Percentiles rank a stretch among this genome's conserved stretches.
Conservation (phyloP, 2,113 vertebrate genomes). For the Forbesichthys agassizii region DNA sequence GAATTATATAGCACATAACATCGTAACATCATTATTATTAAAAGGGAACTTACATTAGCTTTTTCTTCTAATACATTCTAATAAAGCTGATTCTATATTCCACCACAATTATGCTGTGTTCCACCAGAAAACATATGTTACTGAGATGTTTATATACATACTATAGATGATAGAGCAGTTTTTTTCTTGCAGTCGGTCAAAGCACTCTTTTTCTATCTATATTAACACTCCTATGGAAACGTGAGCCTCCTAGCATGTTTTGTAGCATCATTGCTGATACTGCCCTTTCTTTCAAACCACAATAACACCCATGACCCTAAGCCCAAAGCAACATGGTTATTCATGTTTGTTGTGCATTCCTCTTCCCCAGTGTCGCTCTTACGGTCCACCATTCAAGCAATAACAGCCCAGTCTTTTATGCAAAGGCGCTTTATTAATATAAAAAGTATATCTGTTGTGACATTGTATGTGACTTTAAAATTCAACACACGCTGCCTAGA, state of each 20-base stretch:
- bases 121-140: too few relatives aligned
- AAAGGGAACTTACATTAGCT: too few relatives aligned
- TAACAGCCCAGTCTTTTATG: conserved; percentile 27
- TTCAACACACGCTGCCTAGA: conserved; percentile 44
- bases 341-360: background rate
- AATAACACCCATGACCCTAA: conserved; percentile 39
- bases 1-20: too few relatives aligned
- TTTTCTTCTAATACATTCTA: too few relatives aligned
- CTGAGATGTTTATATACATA: too few relatives aligned
- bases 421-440: conserved; percentile 53
- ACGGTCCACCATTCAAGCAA: background rate
- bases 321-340: conserved; percentile 33
- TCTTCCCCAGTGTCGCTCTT: too few relatives aligned
- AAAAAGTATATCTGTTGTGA: conserved; percentile 60
- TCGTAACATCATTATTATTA: too few relatives aligned
- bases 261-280: conserved; percentile 39
- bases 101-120: too few relatives aligned
- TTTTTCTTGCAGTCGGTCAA: too few relatives aligned
- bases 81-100: too few relatives aligned
- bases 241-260: conserved; percentile 41
- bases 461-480: conserved; percentile 60
- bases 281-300: conserved; percentile 30
- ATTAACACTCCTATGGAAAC: conserved; percentile 9
- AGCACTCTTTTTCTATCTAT: background rate
- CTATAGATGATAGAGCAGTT: too few relatives aligned